Evolutionary conservation across 1,140 invertebrate species (phyloP).

Genomic region (Gonioctena quinquepunctata): DNA sequence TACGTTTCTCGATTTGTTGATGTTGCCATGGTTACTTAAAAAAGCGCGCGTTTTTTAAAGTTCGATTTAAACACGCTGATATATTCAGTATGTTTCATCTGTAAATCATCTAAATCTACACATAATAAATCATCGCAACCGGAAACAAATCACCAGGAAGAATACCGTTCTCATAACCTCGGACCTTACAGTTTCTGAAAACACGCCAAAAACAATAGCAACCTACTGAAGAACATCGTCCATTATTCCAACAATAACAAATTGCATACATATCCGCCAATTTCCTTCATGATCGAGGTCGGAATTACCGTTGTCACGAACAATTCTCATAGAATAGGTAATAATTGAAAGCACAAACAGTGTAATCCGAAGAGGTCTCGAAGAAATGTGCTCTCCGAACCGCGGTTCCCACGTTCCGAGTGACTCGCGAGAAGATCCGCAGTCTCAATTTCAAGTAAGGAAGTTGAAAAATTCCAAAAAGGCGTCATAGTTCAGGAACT

Average conservation of each 20-base stretch:
- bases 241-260: background rate
- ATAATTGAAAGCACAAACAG: background rate
- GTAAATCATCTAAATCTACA: background rate
- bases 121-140: background rate
- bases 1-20: too few species aligned
- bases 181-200: background rate
- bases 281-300: background rate
- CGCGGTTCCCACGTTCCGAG: background rate
- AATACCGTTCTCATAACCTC: background rate
- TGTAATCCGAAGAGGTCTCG: background rate
- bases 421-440: background rate
- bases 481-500: too few species aligned
- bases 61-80: too few species aligned
- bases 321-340: constrained; percentile 24
- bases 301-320: constrained; percentile 28
- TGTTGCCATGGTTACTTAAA: too few species aligned
- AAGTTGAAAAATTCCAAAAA: too few species aligned
- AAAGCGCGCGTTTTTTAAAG: too few species aligned
- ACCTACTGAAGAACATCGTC: background rate
- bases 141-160: background rate
- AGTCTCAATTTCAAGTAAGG: background rate
- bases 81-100: too few species aligned
- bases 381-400: background rate
- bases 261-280: constrained; percentile 22
- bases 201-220: background rate